phyloP scores from a whole-genome alignment of 2,888 invertebrate genomes.

The Ophioninae sp. region DNA sequence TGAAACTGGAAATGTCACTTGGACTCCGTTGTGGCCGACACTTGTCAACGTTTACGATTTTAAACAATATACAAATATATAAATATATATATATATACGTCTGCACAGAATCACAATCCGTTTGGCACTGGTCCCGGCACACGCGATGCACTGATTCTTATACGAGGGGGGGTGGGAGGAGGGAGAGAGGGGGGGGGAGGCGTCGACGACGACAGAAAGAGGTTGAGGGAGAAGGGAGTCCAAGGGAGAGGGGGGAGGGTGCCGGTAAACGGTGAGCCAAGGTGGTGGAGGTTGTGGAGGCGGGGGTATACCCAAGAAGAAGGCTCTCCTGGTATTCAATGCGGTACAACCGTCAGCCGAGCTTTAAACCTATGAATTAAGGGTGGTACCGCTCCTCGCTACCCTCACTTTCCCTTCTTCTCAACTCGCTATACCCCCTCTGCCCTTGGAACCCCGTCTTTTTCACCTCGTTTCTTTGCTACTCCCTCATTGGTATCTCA shows the following conservation, averaged over 20 bases:
- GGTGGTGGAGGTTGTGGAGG: constrained; percentile 57
- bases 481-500: constrained; percentile 18
- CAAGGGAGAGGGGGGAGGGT: constrained; percentile 59
- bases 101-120: constrained; percentile 76
- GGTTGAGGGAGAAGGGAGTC: constrained; percentile 65
- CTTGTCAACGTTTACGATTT: constrained; percentile 15
- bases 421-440: constrained; percentile 5
- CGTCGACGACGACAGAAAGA: constrained; percentile 62
- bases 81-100: constrained; percentile 60
- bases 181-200: constrained; percentile 64
- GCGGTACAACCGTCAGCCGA: constrained; percentile 26
- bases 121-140: constrained; percentile 78
- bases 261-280: constrained; percentile 55
- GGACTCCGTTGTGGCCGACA: constrained; percentile 31
- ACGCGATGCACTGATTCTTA: constrained; percentile 79
- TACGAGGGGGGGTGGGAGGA: constrained; percentile 69
- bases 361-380: constrained; percentile 27
- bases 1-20: constrained; percentile 37
- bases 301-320: constrained; percentile 63
- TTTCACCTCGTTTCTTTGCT: constrained; percentile 14
- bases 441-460: constrained; percentile 16
- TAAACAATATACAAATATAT: not conserved
- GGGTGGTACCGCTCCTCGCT: constrained; percentile 51
- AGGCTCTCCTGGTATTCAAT: constrained; percentile 41
- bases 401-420: constrained; percentile 43